phyloP scores from a whole-genome alignment of 2,113 vertebrate genomes.

The Thunnus maccoyii region DNA sequence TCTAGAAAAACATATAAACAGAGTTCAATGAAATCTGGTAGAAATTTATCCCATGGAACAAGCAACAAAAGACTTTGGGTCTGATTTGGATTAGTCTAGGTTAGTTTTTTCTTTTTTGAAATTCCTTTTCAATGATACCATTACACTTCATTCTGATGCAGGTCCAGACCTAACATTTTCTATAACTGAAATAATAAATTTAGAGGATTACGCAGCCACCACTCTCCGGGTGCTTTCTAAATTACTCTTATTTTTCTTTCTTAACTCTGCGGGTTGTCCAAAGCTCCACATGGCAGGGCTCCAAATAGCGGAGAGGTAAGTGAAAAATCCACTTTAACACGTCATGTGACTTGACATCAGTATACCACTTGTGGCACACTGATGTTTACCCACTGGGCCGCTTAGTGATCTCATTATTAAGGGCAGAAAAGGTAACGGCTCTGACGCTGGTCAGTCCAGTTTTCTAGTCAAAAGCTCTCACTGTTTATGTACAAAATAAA shows the following conservation, averaged over 20 bases:
- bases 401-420: conserved; percentile 59
- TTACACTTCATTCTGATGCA: not conserved
- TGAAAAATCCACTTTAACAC: conserved; percentile 60
- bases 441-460: conserved; percentile 2
- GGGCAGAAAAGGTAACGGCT: not conserved
- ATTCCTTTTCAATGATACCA: not conserved
- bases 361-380: conserved; percentile 4
- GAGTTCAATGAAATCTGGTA: too few species aligned
- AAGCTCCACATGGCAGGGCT: conserved; percentile 13
- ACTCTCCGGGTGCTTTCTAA: not conserved
- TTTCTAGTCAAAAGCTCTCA: not conserved
- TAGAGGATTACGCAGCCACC: not conserved
- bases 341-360: conserved; percentile 22
- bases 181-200: not conserved
- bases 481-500: too few species aligned
- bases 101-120: not conserved
- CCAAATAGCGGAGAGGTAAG: conserved; percentile 40
- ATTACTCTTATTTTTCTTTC: not conserved
- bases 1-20: too few species aligned
- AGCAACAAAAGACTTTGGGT: not conserved
- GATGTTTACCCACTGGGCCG: conserved; percentile 34
- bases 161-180: not conserved
- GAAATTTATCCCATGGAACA: too few species aligned
- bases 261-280: not conserved
- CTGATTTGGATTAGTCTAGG: not conserved